phyloP scores from a whole-genome alignment of 2,113 vertebrate genomes.

The Eretmodus cyanostictus region DNA sequence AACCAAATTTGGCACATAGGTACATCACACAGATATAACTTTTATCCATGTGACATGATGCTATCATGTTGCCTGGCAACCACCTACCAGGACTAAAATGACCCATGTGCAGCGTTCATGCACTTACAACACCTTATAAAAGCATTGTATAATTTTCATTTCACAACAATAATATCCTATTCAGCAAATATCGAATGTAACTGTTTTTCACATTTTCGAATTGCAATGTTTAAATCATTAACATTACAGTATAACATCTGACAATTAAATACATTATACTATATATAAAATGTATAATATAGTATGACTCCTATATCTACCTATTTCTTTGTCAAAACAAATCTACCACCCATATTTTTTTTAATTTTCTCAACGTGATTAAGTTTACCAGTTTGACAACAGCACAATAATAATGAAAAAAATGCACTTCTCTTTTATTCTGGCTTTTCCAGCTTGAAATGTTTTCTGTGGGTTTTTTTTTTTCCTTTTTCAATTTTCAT shows the following conservation, averaged over 20 bases:
- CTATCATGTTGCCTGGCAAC: not conserved
- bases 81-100: not conserved
- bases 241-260: not conserved
- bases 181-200: not conserved
- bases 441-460: not conserved
- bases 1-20: not conserved
- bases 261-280: not conserved
- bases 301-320: not conserved
- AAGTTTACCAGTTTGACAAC: not conserved
- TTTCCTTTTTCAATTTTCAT: not conserved
- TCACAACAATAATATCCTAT: not conserved
- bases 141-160: not conserved
- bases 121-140: not conserved
- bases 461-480: fast-evolving
- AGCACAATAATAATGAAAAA: not conserved
- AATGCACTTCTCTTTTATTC: not conserved
- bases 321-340: not conserved
- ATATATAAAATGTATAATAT: not conserved
- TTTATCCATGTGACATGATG: not conserved
- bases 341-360: not conserved
- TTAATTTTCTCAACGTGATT: not conserved
- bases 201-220: not conserved
- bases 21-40: not conserved
- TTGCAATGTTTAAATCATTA: not conserved
- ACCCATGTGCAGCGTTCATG: not conserved